Base-by-base conservation (phyloP, 2,888 invertebrate species). In the Harpagoxenus sublaevis region DNA sequence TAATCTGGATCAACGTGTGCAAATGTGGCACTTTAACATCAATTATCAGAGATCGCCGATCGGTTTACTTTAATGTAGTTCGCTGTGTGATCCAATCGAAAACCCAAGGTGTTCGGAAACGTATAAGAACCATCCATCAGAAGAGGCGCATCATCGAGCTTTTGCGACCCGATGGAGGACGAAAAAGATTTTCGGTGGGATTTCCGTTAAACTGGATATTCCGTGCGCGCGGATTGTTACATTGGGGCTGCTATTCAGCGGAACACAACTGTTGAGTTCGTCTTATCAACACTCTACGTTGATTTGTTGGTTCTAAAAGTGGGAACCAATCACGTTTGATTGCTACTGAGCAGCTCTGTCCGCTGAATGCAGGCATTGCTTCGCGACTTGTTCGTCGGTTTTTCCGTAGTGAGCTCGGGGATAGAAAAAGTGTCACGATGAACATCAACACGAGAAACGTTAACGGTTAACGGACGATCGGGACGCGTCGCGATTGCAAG, bases 401-500 rank as follows among this genome's bases (percentile, higher is more conserved):
- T 85, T 84, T 62, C 63, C 63, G 68, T 57, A 71, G 65, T 71
- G 57, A 65, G 31, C 66, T 78, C 60, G 79, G 84, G 87, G 66
- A 85, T 86, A 89, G 89, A 91, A 87, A 86, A 88, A 86, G 73
- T 78, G 75, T 91, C 65, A 89, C 91, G 88, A 87, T 84, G 83
- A 91, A 90, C 91, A 90, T 91, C 88, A 86, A 90, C 85, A 88
- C 83, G 86, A 71, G 84, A 79, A 89, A 87, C 70, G 83, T 90
- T 87, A 88, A 89, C 85, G 81, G 86, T 57, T 57, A 81, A 84
- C 77, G 84, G 70, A 84, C 74, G 79, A 84, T 84, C 73, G 65
- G 81, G 60, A 39, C 84, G 78, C 83, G 15, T 45, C 55, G 48
- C 73, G 71, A 45, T 68, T 28, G 23, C 45, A 8, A 45, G 57